These are phyloP conservation scores for Branchinecta lynchi DNA, from an alignment of 1,140 invertebrate species.

Conservation along the genomic window DNA sequence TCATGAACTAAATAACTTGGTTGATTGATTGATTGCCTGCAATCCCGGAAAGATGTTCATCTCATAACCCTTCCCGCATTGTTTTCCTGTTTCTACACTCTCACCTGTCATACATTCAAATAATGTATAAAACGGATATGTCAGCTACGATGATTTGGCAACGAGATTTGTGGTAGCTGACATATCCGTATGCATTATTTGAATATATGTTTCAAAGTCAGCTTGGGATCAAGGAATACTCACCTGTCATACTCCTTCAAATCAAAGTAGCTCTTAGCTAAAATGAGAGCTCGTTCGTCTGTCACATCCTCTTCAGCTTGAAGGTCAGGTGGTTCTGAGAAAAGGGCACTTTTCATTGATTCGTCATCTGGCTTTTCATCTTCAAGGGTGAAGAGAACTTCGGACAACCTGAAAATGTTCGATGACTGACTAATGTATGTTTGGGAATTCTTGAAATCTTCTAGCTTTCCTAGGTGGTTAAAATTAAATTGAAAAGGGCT, in stretches of 20 bases:
- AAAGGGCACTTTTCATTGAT: neutral
- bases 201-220: neutral
- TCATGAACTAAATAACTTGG: too few relatives aligned
- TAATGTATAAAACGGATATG: neutral
- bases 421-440: too few relatives aligned
- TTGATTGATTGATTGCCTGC: neutral
- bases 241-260: constrained; percentile 36
- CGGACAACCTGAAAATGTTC: neutral
- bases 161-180: too few relatives aligned
- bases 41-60: neutral
- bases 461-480: too few relatives aligned
- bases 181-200: neutral
- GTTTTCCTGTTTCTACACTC: neutral
- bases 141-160: neutral
- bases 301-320: neutral
- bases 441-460: too few relatives aligned
- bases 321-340: neutral
- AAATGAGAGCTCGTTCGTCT: constrained; percentile 9
- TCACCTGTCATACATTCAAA: neutral
- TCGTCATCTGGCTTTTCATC: neutral
- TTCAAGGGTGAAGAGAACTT: neutral
- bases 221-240: too few relatives aligned
- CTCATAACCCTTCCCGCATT: neutral
- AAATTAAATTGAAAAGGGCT: too few relatives aligned
- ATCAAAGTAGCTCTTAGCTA: constrained; percentile 37